Conservation (phyloP, 2,888 invertebrate species). For the Lithophane leautieri region DNA sequence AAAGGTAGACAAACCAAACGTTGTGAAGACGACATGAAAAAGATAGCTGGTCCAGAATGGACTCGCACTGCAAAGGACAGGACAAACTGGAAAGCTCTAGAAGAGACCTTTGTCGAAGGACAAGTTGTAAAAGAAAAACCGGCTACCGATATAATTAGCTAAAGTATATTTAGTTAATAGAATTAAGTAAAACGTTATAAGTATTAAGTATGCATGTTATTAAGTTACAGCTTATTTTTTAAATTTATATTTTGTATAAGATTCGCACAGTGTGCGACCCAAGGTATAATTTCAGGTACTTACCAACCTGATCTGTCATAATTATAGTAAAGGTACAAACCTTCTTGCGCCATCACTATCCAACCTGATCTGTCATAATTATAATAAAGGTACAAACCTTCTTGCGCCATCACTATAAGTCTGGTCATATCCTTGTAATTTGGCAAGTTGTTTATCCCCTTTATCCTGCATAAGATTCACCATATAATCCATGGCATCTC, state of each 20-base stretch:
- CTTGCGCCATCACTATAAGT: slow-evolving; percentile 76
- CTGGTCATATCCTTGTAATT: slow-evolving; percentile 79
- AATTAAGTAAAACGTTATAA: too few relatives aligned
- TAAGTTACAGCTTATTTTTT: too few relatives aligned
- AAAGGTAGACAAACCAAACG: neutral
- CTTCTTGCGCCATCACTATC: too few relatives aligned
- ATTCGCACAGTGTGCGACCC: neutral
- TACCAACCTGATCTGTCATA: neutral
- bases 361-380: neutral
- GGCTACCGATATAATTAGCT: too few relatives aligned
- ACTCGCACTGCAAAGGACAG: neutral
- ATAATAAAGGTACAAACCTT: slow-evolving; percentile 67
- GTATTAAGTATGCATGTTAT: too few relatives aligned
- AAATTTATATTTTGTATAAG: neutral
- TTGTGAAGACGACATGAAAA: neutral
- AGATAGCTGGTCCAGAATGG: neutral
- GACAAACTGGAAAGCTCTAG: neutral
- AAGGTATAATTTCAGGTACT: neutral
- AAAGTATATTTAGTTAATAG: too few relatives aligned
- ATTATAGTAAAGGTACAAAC: slow-evolving; percentile 58
- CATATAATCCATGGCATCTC: slow-evolving; percentile 77
- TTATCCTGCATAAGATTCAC: slow-evolving; percentile 77
- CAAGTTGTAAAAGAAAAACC: too few relatives aligned
- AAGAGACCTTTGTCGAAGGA: neutral
- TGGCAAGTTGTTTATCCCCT: slow-evolving; percentile 71